A percentile compares a stretch with the other conserved stretches of the same genome.
Evolutionary conservation across 2,888 invertebrate species (phyloP).

Genomic region (Plagodis pulveraria): DNA sequence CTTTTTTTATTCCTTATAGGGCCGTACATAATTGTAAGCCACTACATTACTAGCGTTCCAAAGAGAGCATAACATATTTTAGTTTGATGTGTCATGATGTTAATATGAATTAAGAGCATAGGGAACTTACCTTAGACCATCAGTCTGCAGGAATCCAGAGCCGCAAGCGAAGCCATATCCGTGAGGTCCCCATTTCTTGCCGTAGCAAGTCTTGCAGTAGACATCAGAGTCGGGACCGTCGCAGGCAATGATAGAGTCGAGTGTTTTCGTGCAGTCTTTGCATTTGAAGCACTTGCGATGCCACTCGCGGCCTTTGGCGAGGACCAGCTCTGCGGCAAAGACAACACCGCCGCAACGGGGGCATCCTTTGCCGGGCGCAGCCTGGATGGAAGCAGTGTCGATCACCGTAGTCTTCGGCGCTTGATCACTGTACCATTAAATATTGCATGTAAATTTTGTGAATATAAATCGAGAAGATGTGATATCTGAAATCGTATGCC

Average conservation of each 20-base stretch:
- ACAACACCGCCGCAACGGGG: slow-evolving; percentile 96
- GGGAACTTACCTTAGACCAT: slow-evolving; percentile 91
- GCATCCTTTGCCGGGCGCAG: slow-evolving; percentile 94
- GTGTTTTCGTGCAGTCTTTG: slow-evolving; percentile 95
- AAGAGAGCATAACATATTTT: slow-evolving; percentile 18
- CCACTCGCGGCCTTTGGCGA: slow-evolving; percentile 96
- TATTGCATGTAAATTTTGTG: slow-evolving; percentile 1
- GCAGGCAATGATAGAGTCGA: slow-evolving; percentile 98
- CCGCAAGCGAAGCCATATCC: slow-evolving; percentile 98
- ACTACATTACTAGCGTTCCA: slow-evolving; percentile 6
- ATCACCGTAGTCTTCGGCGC: slow-evolving; percentile 91
- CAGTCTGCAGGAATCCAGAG: slow-evolving; percentile 96
- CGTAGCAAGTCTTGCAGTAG: slow-evolving; percentile 98
- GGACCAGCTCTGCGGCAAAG: slow-evolving; percentile 96
- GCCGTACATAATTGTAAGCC: too few species aligned
- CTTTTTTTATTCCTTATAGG: too few species aligned
- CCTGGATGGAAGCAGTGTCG: slow-evolving; percentile 92
- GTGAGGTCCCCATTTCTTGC: slow-evolving; percentile 98
- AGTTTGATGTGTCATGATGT: not conserved
- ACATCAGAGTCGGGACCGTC: slow-evolving; percentile 97
- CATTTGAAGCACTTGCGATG: slow-evolving; percentile 98
- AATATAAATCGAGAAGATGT: not conserved
- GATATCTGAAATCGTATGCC: not conserved
- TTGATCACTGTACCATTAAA: slow-evolving; percentile 84
- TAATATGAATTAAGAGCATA: slow-evolving; percentile 7